These are phyloP conservation scores for Colletes gigas DNA, from an alignment of 1,140 invertebrate genomes.

Conservation along the genomic window DNA sequence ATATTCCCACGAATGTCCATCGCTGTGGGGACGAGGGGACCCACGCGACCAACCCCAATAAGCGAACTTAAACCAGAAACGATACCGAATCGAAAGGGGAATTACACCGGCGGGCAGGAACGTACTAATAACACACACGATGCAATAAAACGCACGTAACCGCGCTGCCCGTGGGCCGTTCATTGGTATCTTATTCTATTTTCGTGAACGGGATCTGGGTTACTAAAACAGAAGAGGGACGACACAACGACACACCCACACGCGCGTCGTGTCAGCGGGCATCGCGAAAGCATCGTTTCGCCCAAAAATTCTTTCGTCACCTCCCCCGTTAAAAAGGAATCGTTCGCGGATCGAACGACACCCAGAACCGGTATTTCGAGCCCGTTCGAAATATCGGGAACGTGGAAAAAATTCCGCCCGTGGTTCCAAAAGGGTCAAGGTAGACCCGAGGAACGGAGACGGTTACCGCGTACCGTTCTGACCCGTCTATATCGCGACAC, in stretches of 20 bases:
- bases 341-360: background rate
- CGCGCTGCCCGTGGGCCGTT: constrained; percentile 41
- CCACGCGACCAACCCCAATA: no score
- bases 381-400: background rate
- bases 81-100: background rate
- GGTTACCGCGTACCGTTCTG: no score
- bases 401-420: background rate
- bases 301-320: background rate
- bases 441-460: no score
- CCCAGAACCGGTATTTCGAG: background rate
- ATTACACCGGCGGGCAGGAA: background rate
- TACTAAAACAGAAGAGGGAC: constrained; percentile 66
- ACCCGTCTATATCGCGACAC: no score
- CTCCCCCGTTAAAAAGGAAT: background rate
- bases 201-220: constrained; percentile 75
- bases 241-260: constrained; percentile 47
- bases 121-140: constrained; percentile 57
- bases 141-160: constrained; percentile 61
- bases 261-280: background rate
- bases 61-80: background rate
- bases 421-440: no score
- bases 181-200: constrained; percentile 71
- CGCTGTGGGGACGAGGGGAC: no score
- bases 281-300: constrained; percentile 3
- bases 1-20: no score